Evolutionary conservation across 2,888 invertebrate species (phyloP).

Genomic region (Nematopogon swammerdamellus): DNA sequence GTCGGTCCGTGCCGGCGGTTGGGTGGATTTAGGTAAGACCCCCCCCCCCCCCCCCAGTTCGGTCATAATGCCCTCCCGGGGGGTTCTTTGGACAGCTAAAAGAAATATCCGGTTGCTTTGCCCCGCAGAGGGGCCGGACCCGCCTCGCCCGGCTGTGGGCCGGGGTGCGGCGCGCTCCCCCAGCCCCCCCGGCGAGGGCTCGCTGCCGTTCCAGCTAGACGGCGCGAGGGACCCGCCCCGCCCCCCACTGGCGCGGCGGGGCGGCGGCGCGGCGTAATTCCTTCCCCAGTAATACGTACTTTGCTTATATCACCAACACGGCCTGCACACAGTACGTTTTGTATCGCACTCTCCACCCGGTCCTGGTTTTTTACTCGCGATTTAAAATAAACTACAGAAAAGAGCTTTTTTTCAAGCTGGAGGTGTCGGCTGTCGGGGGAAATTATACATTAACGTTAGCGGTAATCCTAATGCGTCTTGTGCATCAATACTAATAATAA

Average conservation of each 20-base stretch:
- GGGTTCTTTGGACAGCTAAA: conserved; percentile 56
- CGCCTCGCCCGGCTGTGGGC: neutral
- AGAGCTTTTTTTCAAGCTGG: too few species aligned
- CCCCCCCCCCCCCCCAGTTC: neutral
- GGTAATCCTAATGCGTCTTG: too few species aligned
- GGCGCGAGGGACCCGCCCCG: neutral
- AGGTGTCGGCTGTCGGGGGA: too few species aligned
- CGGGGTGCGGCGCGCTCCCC: neutral
- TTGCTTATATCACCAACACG: conserved; percentile 35
- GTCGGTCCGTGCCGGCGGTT: conserved; percentile 26
- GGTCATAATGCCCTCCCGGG: conserved; percentile 21
- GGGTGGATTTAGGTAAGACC: neutral
- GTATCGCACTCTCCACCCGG: too few species aligned
- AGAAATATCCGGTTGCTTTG: conserved; percentile 54
- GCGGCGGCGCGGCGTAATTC: conserved; percentile 29
- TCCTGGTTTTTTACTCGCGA: too few species aligned
- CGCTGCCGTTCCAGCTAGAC: neutral
- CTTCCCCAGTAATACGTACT: conserved; percentile 45
- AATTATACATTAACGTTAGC: too few species aligned
- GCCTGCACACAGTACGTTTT: too few species aligned
- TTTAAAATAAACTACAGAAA: too few species aligned
- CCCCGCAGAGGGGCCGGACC: conserved; percentile 29
- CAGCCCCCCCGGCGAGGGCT: neutral
- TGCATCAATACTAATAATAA: too few species aligned
- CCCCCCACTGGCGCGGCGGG: conserved; percentile 24